Evolutionary conservation across 53 echinoderm and acorn worm species (phyloP).

Genomic region (Echinarachnius parma): DNA sequence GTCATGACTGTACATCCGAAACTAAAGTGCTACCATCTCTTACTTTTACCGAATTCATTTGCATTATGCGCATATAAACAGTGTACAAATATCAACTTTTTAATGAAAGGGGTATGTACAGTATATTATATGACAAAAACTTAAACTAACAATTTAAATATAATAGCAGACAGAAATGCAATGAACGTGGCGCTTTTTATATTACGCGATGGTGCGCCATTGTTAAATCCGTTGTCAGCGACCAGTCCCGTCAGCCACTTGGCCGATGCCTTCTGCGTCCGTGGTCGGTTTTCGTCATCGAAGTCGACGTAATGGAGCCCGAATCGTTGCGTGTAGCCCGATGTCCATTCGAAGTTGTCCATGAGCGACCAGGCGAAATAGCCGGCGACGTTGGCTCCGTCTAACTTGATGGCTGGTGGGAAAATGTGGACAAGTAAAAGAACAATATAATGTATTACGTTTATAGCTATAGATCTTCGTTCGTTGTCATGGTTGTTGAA

Average conservation of each 20-base stretch:
- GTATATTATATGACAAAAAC: background rate
- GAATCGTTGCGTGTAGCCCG: constrained; percentile 87
- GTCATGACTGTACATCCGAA: no score
- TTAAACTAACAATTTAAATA: constrained; percentile 30
- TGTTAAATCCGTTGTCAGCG: constrained; percentile 69
- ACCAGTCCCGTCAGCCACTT: constrained; percentile 60
- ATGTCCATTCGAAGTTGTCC: constrained; percentile 97
- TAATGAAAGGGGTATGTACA: no score
- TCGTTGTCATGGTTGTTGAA: no score
- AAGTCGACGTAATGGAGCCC: constrained; percentile 90
- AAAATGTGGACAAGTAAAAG: background rate
- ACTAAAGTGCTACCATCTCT: no score
- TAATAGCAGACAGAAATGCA: constrained; percentile 2
- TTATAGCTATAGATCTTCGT: background rate
- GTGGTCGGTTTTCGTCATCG: constrained; percentile 58
- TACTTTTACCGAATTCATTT: no score
- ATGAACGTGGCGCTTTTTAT: constrained; percentile 12
- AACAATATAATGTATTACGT: background rate
- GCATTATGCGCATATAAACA: background rate
- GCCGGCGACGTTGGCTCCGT: constrained; percentile 64
- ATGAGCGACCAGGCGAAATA: constrained; percentile 95
- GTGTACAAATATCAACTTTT: background rate
- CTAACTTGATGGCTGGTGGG: constrained; percentile 46
- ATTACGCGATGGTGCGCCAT: background rate
- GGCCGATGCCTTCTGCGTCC: constrained; percentile 67